phyloP scores from a whole-genome alignment of 2,888 invertebrate genomes.

The Spodoptera exigua region DNA sequence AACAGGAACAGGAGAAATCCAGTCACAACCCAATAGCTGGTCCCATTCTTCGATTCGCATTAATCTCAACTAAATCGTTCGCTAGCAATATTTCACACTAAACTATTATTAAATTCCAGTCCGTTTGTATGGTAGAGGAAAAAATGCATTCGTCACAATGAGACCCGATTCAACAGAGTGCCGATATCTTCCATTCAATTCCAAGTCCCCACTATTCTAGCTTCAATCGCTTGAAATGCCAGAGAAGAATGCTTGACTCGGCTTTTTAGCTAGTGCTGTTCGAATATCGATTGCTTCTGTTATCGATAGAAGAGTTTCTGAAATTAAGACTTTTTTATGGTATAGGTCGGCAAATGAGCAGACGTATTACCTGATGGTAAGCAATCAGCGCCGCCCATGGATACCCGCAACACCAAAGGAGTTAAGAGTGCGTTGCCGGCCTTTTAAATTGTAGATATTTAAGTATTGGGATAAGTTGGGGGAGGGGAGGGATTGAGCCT shows the following conservation, averaged over 20 bases:
- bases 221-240: conserved; percentile 43
- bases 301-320: too few relatives aligned
- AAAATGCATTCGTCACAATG: conserved; percentile 64
- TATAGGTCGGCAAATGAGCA: too few relatives aligned
- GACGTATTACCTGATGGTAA: too few relatives aligned
- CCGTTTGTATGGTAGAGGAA: conserved; percentile 41
- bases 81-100: conserved; percentile 48
- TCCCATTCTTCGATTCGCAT: conserved; percentile 8
- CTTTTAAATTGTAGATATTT: too few relatives aligned
- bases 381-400: too few relatives aligned
- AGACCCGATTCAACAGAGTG: conserved; percentile 50
- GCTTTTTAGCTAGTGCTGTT: conserved; percentile 27
- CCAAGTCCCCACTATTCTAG: conserved; percentile 53
- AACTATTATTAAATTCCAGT: conserved; percentile 58
- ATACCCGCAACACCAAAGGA: too few relatives aligned
- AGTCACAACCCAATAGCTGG: conserved; percentile 12
- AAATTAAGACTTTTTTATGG: too few relatives aligned
- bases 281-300: too few relatives aligned
- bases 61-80: conserved; percentile 35
- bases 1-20: too few relatives aligned
- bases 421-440: too few relatives aligned
- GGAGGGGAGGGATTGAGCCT: too few relatives aligned
- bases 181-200: conserved; percentile 63
- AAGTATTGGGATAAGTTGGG: too few relatives aligned
- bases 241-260: conserved; percentile 57